phyloP scores from a whole-genome alignment of 2,888 invertebrate genomes.

The Apamea sordens region DNA sequence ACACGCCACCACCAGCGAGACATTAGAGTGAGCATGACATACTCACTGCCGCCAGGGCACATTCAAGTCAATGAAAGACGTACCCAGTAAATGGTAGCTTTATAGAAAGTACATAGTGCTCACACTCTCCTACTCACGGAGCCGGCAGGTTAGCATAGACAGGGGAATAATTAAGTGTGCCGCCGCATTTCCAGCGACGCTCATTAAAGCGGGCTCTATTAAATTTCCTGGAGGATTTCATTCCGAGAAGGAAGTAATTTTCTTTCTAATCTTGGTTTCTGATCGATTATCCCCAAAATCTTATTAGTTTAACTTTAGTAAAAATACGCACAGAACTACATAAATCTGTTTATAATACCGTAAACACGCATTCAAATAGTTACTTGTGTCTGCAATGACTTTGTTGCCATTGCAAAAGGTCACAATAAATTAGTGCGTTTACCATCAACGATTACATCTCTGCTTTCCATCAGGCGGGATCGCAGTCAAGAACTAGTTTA shows the following conservation, averaged over 20 bases:
- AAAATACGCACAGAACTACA: neutral
- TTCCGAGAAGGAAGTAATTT: constrained; percentile 29
- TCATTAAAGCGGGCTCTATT: constrained; percentile 27
- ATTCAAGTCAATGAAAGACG: too few relatives aligned
- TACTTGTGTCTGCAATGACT: neutral
- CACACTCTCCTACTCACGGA: neutral
- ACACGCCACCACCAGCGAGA: too few relatives aligned
- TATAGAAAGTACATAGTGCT: too few relatives aligned
- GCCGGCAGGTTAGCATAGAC: constrained; percentile 20
- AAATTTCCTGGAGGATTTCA: constrained; percentile 26
- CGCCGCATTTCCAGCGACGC: constrained; percentile 30
- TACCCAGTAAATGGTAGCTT: too few relatives aligned
- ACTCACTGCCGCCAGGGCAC: too few relatives aligned
- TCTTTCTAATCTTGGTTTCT: constrained; percentile 15
- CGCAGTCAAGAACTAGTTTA: too few relatives aligned
- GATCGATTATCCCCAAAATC: neutral
- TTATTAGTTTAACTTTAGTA: neutral
- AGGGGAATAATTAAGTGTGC: constrained; percentile 44
- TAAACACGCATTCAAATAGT: neutral
- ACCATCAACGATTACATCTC: too few relatives aligned
- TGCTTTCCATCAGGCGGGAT: too few relatives aligned
- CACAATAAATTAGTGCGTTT: too few relatives aligned
- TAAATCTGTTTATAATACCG: constrained; percentile 12
- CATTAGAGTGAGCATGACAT: too few relatives aligned
- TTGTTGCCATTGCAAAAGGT: constrained; percentile 9